These are phyloP conservation scores for Galeopsomyia nigrocyanea DNA, from an alignment of 2,888 invertebrate genomes.

Conservation along the genomic window DNA sequence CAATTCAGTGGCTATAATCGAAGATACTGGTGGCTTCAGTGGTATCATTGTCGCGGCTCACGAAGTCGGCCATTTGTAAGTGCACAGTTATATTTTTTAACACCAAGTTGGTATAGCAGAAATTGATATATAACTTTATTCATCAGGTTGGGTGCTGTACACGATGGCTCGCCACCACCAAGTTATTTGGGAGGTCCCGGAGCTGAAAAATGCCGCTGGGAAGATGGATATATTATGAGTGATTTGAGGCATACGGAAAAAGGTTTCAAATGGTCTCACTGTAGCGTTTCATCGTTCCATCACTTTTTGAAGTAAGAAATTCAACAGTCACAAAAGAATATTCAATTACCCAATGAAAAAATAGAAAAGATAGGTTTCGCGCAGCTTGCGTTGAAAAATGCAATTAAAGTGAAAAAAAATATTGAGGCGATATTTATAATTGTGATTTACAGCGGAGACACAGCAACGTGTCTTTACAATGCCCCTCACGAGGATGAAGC, in stretches of 20 bases:
- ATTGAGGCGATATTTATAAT: slow-evolving; percentile 19
- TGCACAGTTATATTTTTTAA: too few relatives aligned
- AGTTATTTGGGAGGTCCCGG: slow-evolving; percentile 95
- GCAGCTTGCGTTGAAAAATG: slow-evolving; percentile 7
- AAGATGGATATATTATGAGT: slow-evolving; percentile 96
- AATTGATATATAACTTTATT: slow-evolving; percentile 15
- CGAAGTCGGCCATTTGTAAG: slow-evolving; percentile 97
- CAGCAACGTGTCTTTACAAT: slow-evolving; percentile 93
- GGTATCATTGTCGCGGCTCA: slow-evolving; percentile 97
- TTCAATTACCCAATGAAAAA: too few relatives aligned
- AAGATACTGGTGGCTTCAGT: slow-evolving; percentile 96
- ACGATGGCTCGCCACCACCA: slow-evolving; percentile 95
- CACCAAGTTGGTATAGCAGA: neutral
- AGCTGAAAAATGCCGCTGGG: slow-evolving; percentile 95
- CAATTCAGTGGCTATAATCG: slow-evolving; percentile 95
- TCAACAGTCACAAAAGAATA: neutral
- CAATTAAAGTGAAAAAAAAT: slow-evolving; percentile 27
- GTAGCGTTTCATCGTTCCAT: slow-evolving; percentile 93
- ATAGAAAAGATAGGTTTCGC: too few relatives aligned
- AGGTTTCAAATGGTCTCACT: slow-evolving; percentile 95
- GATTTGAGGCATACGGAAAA: slow-evolving; percentile 94
- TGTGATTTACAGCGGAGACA: slow-evolving; percentile 84
- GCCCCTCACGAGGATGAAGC: slow-evolving; percentile 95
- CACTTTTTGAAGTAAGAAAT: slow-evolving; percentile 90
- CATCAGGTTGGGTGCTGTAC: slow-evolving; percentile 90